phyloP scores from a whole-genome alignment of 1,140 invertebrate species.

The Psix sp. region DNA sequence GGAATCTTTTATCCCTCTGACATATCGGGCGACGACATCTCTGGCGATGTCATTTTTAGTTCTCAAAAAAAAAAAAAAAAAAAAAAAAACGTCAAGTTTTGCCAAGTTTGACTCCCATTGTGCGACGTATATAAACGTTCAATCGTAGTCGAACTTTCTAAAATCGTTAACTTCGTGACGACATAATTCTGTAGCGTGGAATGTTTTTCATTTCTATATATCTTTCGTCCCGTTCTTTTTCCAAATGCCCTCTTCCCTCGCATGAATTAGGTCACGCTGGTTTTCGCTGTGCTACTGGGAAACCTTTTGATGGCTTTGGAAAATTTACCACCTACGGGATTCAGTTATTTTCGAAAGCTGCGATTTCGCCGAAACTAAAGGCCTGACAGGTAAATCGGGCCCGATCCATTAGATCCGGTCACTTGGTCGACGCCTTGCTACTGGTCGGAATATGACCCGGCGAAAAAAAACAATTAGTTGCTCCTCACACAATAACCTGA shows the following conservation, averaged over 20 bases:
- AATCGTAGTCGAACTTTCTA: slow-evolving; percentile 46
- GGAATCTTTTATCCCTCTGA: slow-evolving; percentile 30
- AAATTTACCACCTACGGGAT: slow-evolving; percentile 54
- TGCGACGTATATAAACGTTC: slow-evolving; percentile 2
- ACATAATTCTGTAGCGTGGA: slow-evolving; percentile 44
- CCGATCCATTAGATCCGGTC: slow-evolving; percentile 17
- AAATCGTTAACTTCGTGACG: slow-evolving; percentile 52
- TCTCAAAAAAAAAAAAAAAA: too few relatives aligned
- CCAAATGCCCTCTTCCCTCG: slow-evolving; percentile 1
- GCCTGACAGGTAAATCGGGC: slow-evolving; percentile 30
- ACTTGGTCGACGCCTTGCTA: slow-evolving; percentile 16
- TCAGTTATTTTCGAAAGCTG: slow-evolving; percentile 45
- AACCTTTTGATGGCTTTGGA: slow-evolving; percentile 37
- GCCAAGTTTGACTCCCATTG: slow-evolving; percentile 49
- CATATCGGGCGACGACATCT: slow-evolving; percentile 41
- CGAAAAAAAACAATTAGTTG: slow-evolving; percentile 27
- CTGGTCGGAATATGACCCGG: slow-evolving; percentile 19
- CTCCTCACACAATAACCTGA: slow-evolving; percentile 23
- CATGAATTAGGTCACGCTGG: slow-evolving; percentile 57
- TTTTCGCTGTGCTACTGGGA: slow-evolving; percentile 46
- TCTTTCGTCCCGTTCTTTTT: slow-evolving; percentile 18
- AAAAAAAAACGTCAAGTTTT: slow-evolving; percentile 39
- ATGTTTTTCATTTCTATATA: slow-evolving; percentile 51
- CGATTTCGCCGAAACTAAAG: slow-evolving; percentile 30
- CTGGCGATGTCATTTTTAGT: slow-evolving; percentile 36